Base-by-base conservation (phyloP, 2,888 invertebrate species). In the Lasiommata megera region DNA sequence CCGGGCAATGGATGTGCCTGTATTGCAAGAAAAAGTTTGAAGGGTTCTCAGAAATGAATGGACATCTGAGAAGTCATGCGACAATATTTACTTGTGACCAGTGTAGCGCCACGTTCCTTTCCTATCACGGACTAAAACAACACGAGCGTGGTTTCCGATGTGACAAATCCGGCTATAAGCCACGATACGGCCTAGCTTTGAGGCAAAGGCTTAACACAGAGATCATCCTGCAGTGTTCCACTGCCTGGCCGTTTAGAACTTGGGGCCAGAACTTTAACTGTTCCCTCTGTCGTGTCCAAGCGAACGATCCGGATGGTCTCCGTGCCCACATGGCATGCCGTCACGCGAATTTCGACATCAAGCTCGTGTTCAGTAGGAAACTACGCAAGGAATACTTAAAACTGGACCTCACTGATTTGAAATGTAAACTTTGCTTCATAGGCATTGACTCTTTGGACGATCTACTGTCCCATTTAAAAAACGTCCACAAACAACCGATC, bases 191-290 rank as follows among this genome's bases (percentile, higher is more conserved):
- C 0, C 86, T 87, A 69, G 80, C 85, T 1, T 67, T 88, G 46
- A 86, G 88, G 66, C 81, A 88, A 67, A 79, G 84, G 31, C 84
- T 83, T 18, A 89, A 88, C 62, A 88, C 88, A 0, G 88, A 88
- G 64, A 88, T 88, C 11, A 89, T 89, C 55, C 67, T 89, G 1
- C 84, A 88, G 63, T 88, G 87, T 67, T 89, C 88, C 3, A 89
- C 88, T 0, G 89, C 88, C 1, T 81, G 82, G 40, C 89, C 89
- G 0, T 89, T 89, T 41, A 76, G 89, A 40, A 88, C 88, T 18
- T 88, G 88, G 88, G 88, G 88, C 0, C 88, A 88, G 63, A 88
- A 88, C 57, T 89, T 89, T 54, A 88, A 88, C 54, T 89, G 89
- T 55, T 83, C 87, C 0, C 82, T 88, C 46, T 89, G 89, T 58